Evolutionary conservation across 2,113 vertebrate species (phyloP).

Genomic region (Poeciliopsis prolifica): DNA sequence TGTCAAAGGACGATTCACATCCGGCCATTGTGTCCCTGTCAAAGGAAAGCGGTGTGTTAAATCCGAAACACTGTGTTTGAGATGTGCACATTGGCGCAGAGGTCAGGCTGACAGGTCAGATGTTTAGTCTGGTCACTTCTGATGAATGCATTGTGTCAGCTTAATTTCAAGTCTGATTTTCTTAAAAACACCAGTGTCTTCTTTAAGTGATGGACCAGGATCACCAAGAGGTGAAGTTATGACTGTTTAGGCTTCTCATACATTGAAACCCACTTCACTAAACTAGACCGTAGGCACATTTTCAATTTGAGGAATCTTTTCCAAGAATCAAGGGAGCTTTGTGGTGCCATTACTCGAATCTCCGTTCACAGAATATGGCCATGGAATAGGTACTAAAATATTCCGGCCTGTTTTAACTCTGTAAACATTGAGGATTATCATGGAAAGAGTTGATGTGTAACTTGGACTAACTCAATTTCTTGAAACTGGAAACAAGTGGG

Average conservation of each 20-base stretch:
- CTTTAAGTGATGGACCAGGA: constrained; percentile 1
- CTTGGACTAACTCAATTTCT: background rate
- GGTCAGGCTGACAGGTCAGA: constrained; percentile 52
- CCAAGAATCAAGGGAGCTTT: background rate
- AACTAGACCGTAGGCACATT: background rate
- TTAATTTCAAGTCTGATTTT: constrained; percentile 9
- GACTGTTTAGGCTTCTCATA: constrained; percentile 34
- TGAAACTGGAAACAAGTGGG: background rate
- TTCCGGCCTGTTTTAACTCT: too few relatives aligned
- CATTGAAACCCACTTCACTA: background rate
- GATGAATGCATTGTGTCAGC: constrained; percentile 22
- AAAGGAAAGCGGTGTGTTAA: constrained; percentile 47
- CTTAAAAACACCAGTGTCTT: constrained; percentile 17
- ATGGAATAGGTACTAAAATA: background rate
- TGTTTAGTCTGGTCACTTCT: constrained; percentile 51
- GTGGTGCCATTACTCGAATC: background rate
- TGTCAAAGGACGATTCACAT: constrained; percentile 49
- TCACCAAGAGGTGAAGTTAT: constrained; percentile 14
- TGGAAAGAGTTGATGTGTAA: background rate
- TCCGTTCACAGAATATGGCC: background rate
- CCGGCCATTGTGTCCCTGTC: constrained; percentile 59
- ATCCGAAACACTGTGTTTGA: constrained; percentile 36
- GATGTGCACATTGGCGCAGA: constrained; percentile 38
- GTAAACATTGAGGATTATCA: too few relatives aligned
- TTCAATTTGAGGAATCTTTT: background rate